These are phyloP conservation scores for Eueides isabella DNA, from an alignment of 1,140 invertebrate genomes.

Conservation along the genomic window DNA sequence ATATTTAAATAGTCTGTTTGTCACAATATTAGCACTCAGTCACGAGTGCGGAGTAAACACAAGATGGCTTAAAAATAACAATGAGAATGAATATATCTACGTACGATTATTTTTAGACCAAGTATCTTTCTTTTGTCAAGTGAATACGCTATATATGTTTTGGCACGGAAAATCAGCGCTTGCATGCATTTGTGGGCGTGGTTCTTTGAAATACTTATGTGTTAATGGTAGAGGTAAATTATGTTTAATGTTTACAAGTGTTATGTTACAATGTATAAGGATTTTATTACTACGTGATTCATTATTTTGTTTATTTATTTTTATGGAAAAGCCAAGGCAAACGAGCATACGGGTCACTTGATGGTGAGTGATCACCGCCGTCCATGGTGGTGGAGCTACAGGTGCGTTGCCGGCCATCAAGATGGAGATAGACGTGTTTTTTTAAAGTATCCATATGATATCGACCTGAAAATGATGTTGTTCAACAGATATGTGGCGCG, in stretches of 20 bases:
- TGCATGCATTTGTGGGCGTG: neutral
- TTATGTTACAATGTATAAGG: neutral
- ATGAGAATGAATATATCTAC: neutral
- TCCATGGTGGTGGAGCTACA: no score
- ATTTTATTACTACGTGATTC: no score
- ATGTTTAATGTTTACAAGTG: neutral
- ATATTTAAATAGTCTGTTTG: neutral
- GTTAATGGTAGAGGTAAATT: neutral
- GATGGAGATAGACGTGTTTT: no score
- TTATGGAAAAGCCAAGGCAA: no score
- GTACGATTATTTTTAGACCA: neutral
- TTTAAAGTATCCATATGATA: no score
- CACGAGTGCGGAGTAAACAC: slow-evolving; percentile 13
- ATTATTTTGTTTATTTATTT: no score
- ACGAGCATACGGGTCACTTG: no score
- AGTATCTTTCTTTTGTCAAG: slow-evolving; percentile 5
- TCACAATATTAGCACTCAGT: neutral
- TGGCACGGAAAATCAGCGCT: neutral
- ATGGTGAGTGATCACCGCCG: no score
- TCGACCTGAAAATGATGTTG: no score
- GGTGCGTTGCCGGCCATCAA: no score
- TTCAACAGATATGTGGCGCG: no score
- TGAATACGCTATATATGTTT: neutral
- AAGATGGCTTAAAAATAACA: neutral
- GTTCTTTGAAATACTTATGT: slow-evolving; percentile 5